Percentiles rank a stretch among this genome's conserved stretches.
Conservation (phyloP, 2,797 vertebrate species). For the Heteromormyrus szaboi region DNA sequence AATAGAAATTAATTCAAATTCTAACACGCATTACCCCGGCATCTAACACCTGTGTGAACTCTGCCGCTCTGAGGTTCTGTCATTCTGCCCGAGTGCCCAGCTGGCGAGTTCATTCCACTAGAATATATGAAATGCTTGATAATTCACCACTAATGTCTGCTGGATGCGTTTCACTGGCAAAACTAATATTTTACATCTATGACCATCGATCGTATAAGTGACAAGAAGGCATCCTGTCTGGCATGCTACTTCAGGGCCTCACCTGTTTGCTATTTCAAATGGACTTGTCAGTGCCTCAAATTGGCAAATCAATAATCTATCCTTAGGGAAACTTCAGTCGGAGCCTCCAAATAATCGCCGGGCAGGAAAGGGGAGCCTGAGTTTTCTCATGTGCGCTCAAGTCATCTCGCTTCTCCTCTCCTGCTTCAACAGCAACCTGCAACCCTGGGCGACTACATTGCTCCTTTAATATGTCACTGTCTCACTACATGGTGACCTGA, state of each 20-base stretch:
- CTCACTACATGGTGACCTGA: constrained; percentile 38
- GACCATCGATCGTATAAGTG: not conserved
- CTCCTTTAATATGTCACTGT: constrained; percentile 43
- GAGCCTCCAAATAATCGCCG: constrained; percentile 45
- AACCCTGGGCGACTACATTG: constrained; percentile 44
- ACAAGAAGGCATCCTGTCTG: not conserved
- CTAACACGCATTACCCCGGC: not conserved
- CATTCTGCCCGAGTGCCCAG: not conserved
- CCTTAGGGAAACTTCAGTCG: constrained; percentile 39
- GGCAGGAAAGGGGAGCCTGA: constrained; percentile 24
- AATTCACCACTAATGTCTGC: not conserved
- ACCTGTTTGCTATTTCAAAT: not conserved
- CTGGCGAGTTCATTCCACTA: not conserved
- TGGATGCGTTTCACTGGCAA: not conserved
- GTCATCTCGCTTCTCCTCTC: constrained; percentile 32
- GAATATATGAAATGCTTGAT: not conserved
- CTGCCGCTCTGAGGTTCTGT: not conserved
- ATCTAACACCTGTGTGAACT: not conserved
- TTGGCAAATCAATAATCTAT: constrained; percentile 46
- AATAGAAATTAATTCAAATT: constrained; percentile 11
- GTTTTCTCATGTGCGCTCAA: constrained; percentile 36
- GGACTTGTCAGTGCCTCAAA: constrained; percentile 14
- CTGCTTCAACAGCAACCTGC: constrained; percentile 38
- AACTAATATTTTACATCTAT: constrained; percentile 1
- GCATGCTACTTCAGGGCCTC: not conserved